Evolutionary conservation across 2,797 vertebrate genomes (phyloP).

Genomic region (Falco berigora): DNA sequence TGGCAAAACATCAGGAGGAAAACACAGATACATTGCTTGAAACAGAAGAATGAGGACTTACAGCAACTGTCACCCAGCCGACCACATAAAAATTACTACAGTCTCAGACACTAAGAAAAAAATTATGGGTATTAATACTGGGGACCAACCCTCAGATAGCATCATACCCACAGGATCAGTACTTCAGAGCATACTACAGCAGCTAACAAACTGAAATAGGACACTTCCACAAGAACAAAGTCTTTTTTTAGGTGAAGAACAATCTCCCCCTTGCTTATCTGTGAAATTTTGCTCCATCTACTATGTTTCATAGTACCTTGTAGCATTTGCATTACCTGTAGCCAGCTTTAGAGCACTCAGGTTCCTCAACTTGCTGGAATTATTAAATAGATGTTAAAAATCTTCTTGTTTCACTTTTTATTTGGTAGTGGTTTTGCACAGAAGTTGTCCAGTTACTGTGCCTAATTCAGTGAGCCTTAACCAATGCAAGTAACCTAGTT

Average conservation of each 20-base stretch:
- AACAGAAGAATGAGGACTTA: not conserved
- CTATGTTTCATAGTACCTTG: not conserved
- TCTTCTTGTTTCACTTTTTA: not conserved
- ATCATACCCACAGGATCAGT: not conserved
- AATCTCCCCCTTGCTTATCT: not conserved
- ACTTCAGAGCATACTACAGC: not conserved
- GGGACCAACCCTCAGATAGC: not conserved
- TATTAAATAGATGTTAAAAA: not conserved
- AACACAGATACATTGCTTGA: not conserved
- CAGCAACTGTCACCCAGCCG: not conserved
- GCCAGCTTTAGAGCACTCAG: not conserved
- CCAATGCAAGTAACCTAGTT: not conserved
- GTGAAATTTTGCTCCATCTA: not conserved
- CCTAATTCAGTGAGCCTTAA: not conserved
- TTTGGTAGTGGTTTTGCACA: not conserved
- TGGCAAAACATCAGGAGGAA: not conserved
- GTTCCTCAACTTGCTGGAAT: not conserved
- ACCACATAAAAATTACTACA: not conserved
- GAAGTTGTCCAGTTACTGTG: not conserved
- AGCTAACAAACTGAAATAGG: not conserved
- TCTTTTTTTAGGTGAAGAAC: not conserved
- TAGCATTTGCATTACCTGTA: not conserved
- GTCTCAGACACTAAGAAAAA: not conserved
- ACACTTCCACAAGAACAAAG: not conserved
- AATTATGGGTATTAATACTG: not conserved